Conservation (phyloP, 2,888 invertebrate species). For the Craniophora ligustri region DNA sequence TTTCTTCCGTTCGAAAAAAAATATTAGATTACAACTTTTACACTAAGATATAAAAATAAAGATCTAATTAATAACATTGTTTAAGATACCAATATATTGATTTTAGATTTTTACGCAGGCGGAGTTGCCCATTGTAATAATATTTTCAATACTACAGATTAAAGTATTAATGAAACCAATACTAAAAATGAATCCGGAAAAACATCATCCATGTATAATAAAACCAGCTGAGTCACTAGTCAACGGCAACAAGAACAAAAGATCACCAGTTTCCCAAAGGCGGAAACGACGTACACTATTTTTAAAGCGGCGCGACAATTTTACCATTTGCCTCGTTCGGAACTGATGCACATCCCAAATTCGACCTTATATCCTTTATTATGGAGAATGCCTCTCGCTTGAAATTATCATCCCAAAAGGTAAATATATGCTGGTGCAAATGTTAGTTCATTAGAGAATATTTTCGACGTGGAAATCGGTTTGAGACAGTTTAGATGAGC, state of each 20-base stretch:
- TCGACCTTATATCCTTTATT: conserved; percentile 67
- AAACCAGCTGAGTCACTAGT: conserved; percentile 65
- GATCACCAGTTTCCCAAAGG: conserved; percentile 76
- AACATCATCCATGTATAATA: conserved; percentile 47
- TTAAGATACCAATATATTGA: too few relatives aligned
- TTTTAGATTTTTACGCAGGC: too few relatives aligned
- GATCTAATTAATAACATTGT: too few relatives aligned
- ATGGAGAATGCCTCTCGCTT: conserved; percentile 33
- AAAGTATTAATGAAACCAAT: conserved; percentile 15
- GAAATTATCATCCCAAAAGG: conserved; percentile 30
- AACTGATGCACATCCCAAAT: conserved; percentile 59
- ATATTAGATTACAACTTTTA: too few relatives aligned
- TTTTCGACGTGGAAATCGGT: conserved; percentile 72
- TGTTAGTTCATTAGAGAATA: conserved; percentile 76
- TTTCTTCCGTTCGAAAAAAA: too few relatives aligned
- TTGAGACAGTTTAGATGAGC: conserved; percentile 65
- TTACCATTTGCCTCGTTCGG: conserved; percentile 65
- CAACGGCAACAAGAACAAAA: conserved; percentile 75
- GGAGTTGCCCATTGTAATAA: too few relatives aligned
- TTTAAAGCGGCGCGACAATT: conserved; percentile 74
- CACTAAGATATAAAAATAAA: too few relatives aligned
- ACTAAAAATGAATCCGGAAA: conserved; percentile 50
- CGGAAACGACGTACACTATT: conserved; percentile 84
- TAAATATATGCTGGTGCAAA: conserved; percentile 56
- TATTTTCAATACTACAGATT: neutral